Percentiles rank a stretch among this genome's conserved stretches.
Conservation (phyloP, 2,797 vertebrate species). For the Oreortyx pictus region DNA sequence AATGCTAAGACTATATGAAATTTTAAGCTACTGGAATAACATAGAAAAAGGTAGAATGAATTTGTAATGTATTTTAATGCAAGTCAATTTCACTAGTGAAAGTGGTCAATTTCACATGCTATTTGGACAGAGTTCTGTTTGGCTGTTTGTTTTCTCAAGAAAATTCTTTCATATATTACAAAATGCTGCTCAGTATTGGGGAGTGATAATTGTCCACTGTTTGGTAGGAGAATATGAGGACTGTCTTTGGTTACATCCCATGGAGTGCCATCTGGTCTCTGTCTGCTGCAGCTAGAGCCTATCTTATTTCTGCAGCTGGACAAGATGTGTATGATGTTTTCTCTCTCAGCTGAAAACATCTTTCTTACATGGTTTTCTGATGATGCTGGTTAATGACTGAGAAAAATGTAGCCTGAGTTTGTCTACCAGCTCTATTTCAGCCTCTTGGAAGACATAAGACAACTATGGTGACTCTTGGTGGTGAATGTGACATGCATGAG, state of each 20-base stretch:
- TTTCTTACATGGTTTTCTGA: not conserved
- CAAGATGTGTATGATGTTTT: not conserved
- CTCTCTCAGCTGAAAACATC: not conserved
- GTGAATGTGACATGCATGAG: not conserved
- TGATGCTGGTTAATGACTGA: not conserved
- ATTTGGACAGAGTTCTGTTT: not conserved
- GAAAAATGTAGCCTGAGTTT: not conserved
- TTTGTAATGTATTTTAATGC: not conserved
- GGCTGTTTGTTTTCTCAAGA: not conserved
- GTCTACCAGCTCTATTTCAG: not conserved
- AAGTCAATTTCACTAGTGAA: not conserved
- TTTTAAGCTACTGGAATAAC: not conserved
- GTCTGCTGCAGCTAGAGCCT: not conserved
- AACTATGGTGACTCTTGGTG: not conserved
- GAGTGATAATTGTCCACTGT: not conserved
- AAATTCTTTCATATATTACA: not conserved
- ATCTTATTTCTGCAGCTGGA: not conserved
- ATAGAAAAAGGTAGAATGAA: not conserved
- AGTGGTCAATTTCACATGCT: not conserved
- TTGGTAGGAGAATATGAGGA: not conserved
- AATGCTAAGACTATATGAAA: not conserved
- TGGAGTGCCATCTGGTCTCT: not conserved
- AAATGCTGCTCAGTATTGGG: not conserved
- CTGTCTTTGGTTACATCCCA: not conserved
- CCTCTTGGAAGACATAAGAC: not conserved